Evolutionary conservation across 1,140 invertebrate species (phyloP).

Genomic region (Physella acuta): DNA sequence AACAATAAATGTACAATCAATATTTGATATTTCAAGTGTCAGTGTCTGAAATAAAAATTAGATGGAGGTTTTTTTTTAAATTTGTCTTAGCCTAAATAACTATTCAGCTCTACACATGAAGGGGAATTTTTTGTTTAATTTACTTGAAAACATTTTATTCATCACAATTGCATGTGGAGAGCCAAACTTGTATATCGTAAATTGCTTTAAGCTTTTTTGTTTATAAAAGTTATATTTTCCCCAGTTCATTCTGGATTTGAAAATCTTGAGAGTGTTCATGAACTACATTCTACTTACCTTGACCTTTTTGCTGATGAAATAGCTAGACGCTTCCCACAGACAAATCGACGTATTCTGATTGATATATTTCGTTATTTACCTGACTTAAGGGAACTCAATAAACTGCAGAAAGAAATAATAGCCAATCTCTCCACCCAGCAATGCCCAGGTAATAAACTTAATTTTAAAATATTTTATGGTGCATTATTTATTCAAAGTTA

Average conservation of each 20-base stretch:
- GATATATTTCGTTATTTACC: conserved; percentile 36
- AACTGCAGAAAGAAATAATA: conserved; percentile 33
- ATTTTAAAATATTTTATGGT: too few relatives aligned
- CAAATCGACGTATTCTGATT: conserved; percentile 23
- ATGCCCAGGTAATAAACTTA: conserved; percentile 23
- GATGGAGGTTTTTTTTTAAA: background rate
- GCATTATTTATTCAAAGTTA: too few relatives aligned
- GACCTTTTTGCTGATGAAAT: conserved; percentile 32
- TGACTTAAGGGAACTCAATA: conserved; percentile 30
- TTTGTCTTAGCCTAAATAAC: too few relatives aligned
- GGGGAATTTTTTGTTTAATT: too few relatives aligned
- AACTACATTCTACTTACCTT: conserved; percentile 30
- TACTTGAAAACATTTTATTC: background rate
- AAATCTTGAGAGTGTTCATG: conserved; percentile 10
- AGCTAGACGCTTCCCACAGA: conserved; percentile 12
- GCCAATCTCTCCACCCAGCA: conserved; percentile 26
- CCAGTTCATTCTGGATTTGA: conserved; percentile 21
- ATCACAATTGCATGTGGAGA: background rate
- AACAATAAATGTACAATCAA: too few relatives aligned
- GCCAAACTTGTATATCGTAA: background rate
- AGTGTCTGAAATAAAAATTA: too few relatives aligned
- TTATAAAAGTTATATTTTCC: background rate
- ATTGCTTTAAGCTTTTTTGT: background rate
- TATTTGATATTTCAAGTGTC: too few relatives aligned
- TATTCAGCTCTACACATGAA: too few relatives aligned